phyloP scores from a whole-genome alignment of 2,113 vertebrate genomes.

The Ahaetulla prasina region DNA sequence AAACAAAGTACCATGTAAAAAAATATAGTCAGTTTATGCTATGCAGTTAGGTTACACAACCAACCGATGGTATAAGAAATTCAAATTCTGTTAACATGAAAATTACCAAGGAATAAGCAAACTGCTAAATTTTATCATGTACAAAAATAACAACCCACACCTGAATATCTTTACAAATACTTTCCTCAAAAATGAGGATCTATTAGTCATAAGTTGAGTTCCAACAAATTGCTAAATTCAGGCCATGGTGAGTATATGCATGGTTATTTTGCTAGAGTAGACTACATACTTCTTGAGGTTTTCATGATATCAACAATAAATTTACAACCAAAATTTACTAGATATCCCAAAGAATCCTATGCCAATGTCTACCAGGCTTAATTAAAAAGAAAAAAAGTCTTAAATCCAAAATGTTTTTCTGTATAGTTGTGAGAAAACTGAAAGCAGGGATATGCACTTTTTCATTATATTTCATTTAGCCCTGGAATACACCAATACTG shows the following conservation, averaged over 20 bases:
- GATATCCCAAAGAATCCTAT: background rate
- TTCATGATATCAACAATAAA: background rate
- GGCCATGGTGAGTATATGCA: background rate
- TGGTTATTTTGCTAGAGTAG: background rate
- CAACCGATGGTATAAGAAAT: background rate
- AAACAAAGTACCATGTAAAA: background rate
- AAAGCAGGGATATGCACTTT: background rate
- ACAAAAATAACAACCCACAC: background rate
- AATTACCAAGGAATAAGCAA: background rate
- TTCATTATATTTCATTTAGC: background rate
- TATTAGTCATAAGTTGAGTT: background rate
- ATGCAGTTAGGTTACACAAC: background rate
- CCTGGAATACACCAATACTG: background rate
- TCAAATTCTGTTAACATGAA: background rate
- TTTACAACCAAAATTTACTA: background rate
- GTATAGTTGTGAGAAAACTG: background rate
- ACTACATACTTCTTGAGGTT: background rate
- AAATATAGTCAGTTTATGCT: background rate
- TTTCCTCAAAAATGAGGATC: background rate
- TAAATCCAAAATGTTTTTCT: background rate
- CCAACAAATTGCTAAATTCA: background rate
- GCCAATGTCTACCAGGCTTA: background rate
- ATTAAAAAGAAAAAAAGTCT: background rate
- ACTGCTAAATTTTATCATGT: background rate
- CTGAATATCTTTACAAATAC: background rate